These are phyloP conservation scores for Phaethornis superciliosus DNA, from an alignment of 2,113 vertebrate genomes.

Conservation along the genomic window DNA sequence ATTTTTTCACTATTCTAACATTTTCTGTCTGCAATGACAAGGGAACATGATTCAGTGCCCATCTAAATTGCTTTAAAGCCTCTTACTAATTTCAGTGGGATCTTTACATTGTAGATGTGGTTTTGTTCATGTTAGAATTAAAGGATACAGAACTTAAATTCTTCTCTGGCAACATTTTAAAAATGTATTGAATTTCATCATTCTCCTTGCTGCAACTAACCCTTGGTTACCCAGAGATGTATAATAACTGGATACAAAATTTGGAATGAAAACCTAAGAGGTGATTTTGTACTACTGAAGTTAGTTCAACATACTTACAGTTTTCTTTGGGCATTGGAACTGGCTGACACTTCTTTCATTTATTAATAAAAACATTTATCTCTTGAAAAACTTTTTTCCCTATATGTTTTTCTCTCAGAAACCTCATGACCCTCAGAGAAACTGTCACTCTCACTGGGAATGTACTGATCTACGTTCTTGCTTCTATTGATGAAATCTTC, in stretches of 20 bases:
- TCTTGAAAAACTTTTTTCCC: not conserved
- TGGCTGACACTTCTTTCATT: not conserved
- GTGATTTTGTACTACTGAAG: not conserved
- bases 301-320: constrained; percentile 5
- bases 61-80: not conserved
- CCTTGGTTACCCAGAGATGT: not conserved
- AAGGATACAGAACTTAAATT: not conserved
- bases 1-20: constrained; percentile 35
- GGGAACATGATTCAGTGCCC: not conserved
- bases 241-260: not conserved
- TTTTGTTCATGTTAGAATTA: not conserved
- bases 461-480: constrained; percentile 45
- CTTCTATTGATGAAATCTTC: constrained; percentile 47
- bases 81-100: not conserved
- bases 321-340: constrained; percentile 9
- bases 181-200: not conserved
- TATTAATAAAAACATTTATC: not conserved
- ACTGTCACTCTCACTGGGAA: constrained; percentile 20
- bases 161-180: not conserved
- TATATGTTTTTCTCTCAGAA: not conserved
- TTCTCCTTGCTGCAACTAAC: not conserved
- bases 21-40: not conserved
- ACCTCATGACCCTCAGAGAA: constrained; percentile 12
- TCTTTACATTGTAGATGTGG: not conserved
- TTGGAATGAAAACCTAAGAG: not conserved